Conservation (phyloP, 2,888 invertebrate genomes). For the Acleris emargana region DNA sequence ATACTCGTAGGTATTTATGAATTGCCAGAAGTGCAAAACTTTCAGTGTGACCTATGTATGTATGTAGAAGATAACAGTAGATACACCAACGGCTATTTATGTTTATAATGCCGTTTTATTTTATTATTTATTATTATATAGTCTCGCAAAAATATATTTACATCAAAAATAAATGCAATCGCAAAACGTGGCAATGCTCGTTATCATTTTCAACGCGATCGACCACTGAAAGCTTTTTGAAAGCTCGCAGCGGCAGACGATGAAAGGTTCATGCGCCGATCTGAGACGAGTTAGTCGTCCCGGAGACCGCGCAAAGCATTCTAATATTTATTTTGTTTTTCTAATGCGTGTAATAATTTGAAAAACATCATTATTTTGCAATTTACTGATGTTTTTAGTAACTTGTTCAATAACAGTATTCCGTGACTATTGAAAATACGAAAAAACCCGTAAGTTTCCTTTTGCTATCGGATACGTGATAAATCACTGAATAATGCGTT, state of each 20-base stretch:
- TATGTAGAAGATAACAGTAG: slow-evolving; percentile 36
- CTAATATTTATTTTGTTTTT: slow-evolving; percentile 7
- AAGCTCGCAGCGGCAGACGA: slow-evolving; percentile 72
- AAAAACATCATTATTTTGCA: not conserved
- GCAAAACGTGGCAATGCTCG: slow-evolving; percentile 60
- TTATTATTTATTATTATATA: slow-evolving; percentile 14
- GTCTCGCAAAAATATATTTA: slow-evolving; percentile 44
- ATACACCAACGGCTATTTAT: slow-evolving; percentile 12
- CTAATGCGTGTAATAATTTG: slow-evolving; percentile 3
- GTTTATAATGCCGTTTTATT: slow-evolving; percentile 10
- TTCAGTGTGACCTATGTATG: too few relatives aligned
- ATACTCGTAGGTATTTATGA: too few relatives aligned
- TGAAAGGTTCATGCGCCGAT: slow-evolving; percentile 73
- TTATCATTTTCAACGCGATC: slow-evolving; percentile 71
- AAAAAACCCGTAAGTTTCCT: slow-evolving; percentile 43
- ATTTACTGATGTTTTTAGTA: slow-evolving; percentile 4
- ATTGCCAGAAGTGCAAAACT: too few relatives aligned
- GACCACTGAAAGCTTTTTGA: slow-evolving; percentile 80
- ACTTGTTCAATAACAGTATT: slow-evolving; percentile 17
- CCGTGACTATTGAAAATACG: slow-evolving; percentile 29
- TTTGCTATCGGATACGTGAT: slow-evolving; percentile 65
- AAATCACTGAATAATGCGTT: slow-evolving; percentile 75
- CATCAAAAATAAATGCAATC: slow-evolving; percentile 57
- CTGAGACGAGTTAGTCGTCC: slow-evolving; percentile 61
- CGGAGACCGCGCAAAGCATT: slow-evolving; percentile 13